Evolutionary conservation across 2,797 vertebrate genomes (phyloP).

Genomic region (Sarcophilus harrisii): DNA sequence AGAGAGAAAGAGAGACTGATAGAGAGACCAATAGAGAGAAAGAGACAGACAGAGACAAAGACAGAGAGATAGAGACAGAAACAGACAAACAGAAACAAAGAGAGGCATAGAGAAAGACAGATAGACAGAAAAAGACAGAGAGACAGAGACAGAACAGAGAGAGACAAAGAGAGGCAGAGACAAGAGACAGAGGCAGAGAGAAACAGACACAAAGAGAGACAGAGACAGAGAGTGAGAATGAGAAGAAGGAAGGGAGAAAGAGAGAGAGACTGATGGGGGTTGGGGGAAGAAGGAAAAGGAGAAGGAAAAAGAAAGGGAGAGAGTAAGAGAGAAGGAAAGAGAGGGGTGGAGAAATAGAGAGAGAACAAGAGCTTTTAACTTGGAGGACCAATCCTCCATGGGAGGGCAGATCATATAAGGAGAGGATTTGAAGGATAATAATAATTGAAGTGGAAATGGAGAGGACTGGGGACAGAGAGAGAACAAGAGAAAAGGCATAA

Average conservation of each 20-base stretch:
- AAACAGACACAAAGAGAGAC: no score
- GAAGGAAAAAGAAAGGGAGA: background rate
- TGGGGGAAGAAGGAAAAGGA: background rate
- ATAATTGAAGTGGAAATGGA: background rate
- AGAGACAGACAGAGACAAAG: no score
- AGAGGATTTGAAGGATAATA: background rate
- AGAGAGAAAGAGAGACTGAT: background rate
- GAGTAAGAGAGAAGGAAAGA: background rate
- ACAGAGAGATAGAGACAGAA: no score
- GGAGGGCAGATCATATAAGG: background rate
- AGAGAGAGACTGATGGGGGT: no score
- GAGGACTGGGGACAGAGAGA: background rate
- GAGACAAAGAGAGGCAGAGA: no score
- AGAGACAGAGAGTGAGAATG: background rate
- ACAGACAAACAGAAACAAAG: no score
- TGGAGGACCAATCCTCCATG: background rate
- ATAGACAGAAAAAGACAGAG: background rate
- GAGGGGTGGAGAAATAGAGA: background rate
- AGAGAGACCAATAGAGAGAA: no score
- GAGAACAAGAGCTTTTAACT: background rate
- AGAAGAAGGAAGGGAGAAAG: rapidly evolving
- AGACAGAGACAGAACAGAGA: no score
- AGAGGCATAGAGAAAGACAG: no score
- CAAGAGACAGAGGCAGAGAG: background rate
- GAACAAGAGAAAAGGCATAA: background rate